These are phyloP conservation scores for Sarcophaga bullata DNA, from an alignment of 1,140 invertebrate species.

Conservation along the genomic window DNA sequence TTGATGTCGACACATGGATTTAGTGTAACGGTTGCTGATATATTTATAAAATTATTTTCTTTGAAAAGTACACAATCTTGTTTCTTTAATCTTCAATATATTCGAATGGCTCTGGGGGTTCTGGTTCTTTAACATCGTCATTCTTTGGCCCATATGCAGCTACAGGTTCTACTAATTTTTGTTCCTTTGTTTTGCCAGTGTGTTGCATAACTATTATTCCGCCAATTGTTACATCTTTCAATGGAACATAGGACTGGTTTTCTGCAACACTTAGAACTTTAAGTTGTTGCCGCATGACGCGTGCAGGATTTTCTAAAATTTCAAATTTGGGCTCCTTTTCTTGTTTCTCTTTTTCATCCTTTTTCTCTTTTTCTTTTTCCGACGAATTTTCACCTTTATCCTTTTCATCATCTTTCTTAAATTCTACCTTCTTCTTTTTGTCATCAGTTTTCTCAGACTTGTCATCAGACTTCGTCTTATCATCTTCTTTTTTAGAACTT, in stretches of 20 bases:
- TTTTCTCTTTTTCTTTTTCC: slow-evolving; percentile 67
- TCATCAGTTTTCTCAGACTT: slow-evolving; percentile 65
- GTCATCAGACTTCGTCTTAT: slow-evolving; percentile 69
- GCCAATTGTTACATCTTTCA: slow-evolving; percentile 93
- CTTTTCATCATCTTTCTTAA: slow-evolving; percentile 66
- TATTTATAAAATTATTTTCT: no score
- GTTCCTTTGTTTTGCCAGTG: slow-evolving; percentile 76
- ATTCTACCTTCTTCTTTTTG: slow-evolving; percentile 43
- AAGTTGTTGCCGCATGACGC: slow-evolving; percentile 92
- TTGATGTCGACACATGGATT: no score
- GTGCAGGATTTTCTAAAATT: slow-evolving; percentile 92
- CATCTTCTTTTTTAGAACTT: slow-evolving; percentile 70
- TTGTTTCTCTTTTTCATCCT: slow-evolving; percentile 76
- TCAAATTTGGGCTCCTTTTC: slow-evolving; percentile 91
- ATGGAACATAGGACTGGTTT: slow-evolving; percentile 79
- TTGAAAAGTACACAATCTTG: neutral
- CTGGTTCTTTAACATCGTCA: slow-evolving; percentile 92
- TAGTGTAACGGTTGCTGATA: no score
- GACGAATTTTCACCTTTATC: slow-evolving; percentile 53
- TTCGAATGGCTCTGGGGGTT: slow-evolving; percentile 97
- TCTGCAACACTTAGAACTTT: slow-evolving; percentile 88
- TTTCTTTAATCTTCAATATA: slow-evolving; percentile 83
- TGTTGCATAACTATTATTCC: slow-evolving; percentile 96
- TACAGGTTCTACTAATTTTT: slow-evolving; percentile 93
- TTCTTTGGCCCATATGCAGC: slow-evolving; percentile 93